Evolutionary conservation across 1,140 invertebrate species (phyloP), one percentile per base, ranked within the genome.

Genomic region (Macrosteles quadrilineatus): DNA sequence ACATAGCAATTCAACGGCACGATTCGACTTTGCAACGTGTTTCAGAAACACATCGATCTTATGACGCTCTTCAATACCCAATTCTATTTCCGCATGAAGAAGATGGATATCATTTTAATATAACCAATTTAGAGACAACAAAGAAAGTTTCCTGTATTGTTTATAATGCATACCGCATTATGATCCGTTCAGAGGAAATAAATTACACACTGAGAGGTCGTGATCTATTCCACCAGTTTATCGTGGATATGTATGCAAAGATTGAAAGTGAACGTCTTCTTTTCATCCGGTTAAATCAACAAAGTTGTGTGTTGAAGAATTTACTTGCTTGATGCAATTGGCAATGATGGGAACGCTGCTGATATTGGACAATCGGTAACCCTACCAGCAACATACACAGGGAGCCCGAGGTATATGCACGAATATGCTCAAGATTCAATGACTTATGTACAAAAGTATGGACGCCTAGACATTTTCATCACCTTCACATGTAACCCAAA

Each of bases 81-180:
- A n/a, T 83, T n/a, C 69, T 84, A 40, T 83, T 81, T 78, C 81
- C 78, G 77, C 67, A 80, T 75, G 81, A 82, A 77, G n/a, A 82
- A 76, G 77, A 83, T 76, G 80, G 78, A 71, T 83, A 83, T 78
- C 47, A 78, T 76, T 76, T 83, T 32, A 72, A 75, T 36, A 69
- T 62, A 27, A 62, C 30, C 19, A 62, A 23, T 1, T 2, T 4
- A 27, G 4, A 63, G 81, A 75, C 70, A 77, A 75, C 73, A 80
- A 75, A 70, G 65, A 76, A 50, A 79, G 68, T 73, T 69, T 76
- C 69, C 78, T 77, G 75, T 74, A 80, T 31, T 81, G 71, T 73
- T 80, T n/a, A n/a, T n/a, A n/a, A n/a, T 76, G 65, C 77, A 67
- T 79, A 80, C 70, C 73, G 78, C 74, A 74, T 79, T 72, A 83